phyloP scores from a whole-genome alignment of 2,797 vertebrate genomes.

The Staurois parvus region DNA sequence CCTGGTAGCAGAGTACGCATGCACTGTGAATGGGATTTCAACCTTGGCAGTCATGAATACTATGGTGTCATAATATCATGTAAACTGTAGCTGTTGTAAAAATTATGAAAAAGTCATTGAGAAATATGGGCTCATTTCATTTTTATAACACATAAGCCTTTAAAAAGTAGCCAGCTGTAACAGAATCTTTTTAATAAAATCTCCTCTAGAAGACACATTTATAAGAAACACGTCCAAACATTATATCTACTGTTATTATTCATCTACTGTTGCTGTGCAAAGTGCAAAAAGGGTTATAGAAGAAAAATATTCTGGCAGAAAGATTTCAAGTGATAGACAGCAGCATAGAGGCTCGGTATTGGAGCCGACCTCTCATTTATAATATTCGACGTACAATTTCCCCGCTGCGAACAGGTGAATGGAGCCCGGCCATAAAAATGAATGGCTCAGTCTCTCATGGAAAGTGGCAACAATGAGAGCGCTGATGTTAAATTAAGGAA shows the following conservation, averaged over 20 bases:
- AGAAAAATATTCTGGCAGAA: slow-evolving; percentile 26
- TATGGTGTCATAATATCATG: too few species aligned
- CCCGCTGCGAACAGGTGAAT: slow-evolving; percentile 31
- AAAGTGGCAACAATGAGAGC: slow-evolving; percentile 12
- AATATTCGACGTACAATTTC: slow-evolving; percentile 32
- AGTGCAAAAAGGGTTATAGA: not conserved
- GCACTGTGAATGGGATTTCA: not conserved
- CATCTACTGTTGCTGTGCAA: not conserved
- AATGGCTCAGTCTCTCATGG: slow-evolving; percentile 28
- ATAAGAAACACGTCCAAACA: slow-evolving; percentile 10
- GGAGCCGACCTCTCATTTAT: slow-evolving; percentile 39
- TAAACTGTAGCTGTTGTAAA: not conserved
- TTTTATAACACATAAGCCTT: not conserved
- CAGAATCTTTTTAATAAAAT: not conserved
- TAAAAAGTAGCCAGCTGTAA: not conserved
- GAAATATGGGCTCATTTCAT: not conserved
- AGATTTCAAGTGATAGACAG: slow-evolving; percentile 48
- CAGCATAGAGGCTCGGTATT: slow-evolving; percentile 37
- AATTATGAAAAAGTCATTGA: not conserved
- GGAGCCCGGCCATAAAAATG: slow-evolving; percentile 44
- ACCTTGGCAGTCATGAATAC: not conserved
- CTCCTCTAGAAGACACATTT: slow-evolving; percentile 31
- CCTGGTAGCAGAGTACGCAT: too few species aligned
- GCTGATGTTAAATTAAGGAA: slow-evolving; percentile 32
- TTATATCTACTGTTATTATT: slow-evolving; percentile 37